Evolutionary conservation across 2,797 vertebrate genomes (phyloP), one percentile per base, ranked within the genome.

Genomic region (Sebastes baramenuke): DNA sequence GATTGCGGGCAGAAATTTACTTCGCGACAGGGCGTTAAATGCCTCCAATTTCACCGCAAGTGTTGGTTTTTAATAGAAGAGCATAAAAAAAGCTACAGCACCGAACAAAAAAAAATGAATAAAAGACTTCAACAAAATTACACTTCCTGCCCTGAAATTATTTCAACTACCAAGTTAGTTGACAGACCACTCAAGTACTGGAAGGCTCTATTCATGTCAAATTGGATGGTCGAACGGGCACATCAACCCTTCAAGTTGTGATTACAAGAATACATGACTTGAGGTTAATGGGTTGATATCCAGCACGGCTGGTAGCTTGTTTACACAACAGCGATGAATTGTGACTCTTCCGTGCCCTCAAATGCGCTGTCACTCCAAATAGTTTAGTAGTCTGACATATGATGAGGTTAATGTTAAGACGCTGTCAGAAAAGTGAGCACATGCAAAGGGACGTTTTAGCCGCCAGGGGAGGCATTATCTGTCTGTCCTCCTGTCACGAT

Each of bases 391-490:
- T 18, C 34, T 84, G 88, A 89, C 72, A 55, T 65, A 32, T 81
- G 86, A 89, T 73, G 86, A 77, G 68, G 75, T 82, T 90, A 85
- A 88, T 82, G 83, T 70, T 80, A 79, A 89, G 82, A 85, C 49
- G 29, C 32, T 88, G 77, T 86, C 90, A 87, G 67, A 64, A 84
- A 88, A 82, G 82, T 70, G 75, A 90, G 68, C 67, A 74, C 81
- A 89, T 80, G 64, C 80, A 59, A 79, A 54, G 64, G 71, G 87
- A 89, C 73, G 54, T 67, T 46, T 83, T 56, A 32, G 79, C 86
- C 36, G 25, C 75, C 82, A 67, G 80, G 73, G 71, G 49, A 85
- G 67, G 67, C 69, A 85, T 90, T 82, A 87, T 85, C 84, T 65
- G 85, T 82, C 91, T 81, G 62, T 79, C 56, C 52, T 30, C 70